Evolutionary conservation across 2,113 vertebrate species (phyloP).

Genomic region (Otus sunia): DNA sequence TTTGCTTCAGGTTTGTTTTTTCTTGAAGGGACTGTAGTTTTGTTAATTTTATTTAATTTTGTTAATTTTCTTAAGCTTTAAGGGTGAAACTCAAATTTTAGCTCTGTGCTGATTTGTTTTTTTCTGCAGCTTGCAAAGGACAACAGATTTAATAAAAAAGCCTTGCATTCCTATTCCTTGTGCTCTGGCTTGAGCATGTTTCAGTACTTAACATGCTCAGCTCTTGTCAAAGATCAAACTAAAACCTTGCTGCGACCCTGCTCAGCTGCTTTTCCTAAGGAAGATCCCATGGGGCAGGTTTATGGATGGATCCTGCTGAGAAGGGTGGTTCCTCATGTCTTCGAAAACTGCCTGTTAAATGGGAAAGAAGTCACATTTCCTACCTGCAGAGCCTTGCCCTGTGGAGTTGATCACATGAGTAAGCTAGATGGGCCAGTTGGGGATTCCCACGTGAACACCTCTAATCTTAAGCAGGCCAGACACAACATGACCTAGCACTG

Average conservation of each 20-base stretch:
- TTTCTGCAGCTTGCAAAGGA: neutral
- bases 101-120: neutral
- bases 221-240: neutral
- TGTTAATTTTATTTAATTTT: neutral
- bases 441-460: neutral
- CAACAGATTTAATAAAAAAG: rapidly evolving
- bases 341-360: neutral
- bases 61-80: neutral
- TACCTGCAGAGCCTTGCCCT: neutral
- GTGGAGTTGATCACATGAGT: neutral
- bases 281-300: neutral
- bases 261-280: neutral
- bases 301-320: neutral
- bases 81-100: neutral
- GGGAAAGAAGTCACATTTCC: neutral
- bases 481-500: neutral
- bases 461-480: neutral
- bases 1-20: neutral
- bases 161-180: neutral
- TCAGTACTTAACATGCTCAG: rapidly evolving
- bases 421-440: rapidly evolving
- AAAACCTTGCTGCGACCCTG: rapidly evolving
- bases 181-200: neutral
- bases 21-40: neutral
- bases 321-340: rapidly evolving